Conservation (phyloP, 2,113 vertebrate species). For the Herpetotheres cachinnans region DNA sequence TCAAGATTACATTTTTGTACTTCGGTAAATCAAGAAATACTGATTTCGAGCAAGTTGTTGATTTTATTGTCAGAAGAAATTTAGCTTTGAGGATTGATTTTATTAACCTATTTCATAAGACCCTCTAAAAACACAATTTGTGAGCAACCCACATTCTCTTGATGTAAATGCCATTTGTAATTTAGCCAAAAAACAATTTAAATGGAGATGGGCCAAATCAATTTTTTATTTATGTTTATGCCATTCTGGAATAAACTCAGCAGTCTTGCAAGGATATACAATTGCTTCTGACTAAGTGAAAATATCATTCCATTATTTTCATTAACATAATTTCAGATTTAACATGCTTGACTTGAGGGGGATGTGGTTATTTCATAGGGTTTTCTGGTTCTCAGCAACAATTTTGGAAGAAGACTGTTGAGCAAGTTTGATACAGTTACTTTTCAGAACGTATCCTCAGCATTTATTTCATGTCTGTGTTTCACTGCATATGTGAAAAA, state of each 20-base stretch:
- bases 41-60: conserved; percentile 62
- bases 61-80: conserved; percentile 72
- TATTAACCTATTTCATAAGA: conserved; percentile 66
- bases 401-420: neutral
- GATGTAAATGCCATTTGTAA: conserved; percentile 51
- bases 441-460: neutral
- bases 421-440: neutral
- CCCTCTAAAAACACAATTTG: conserved; percentile 48
- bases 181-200: conserved; percentile 47
- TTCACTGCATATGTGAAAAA: neutral
- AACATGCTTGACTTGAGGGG: neutral
- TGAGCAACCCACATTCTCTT: conserved; percentile 48
- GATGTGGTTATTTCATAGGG: neutral
- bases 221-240: conserved; percentile 39
- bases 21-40: conserved; percentile 66
- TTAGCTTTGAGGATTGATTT: conserved; percentile 68
- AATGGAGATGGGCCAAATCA: conserved; percentile 3
- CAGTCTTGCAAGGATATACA: neutral
- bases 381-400: neutral
- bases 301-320: neutral
- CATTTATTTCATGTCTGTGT: neutral
- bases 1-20: conserved; percentile 41
- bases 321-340: neutral
- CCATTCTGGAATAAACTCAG: conserved; percentile 14
- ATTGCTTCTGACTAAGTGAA: neutral